A percentile compares a stretch with the other conserved stretches of the same genome.
phyloP scores from a whole-genome alignment of 2,888 invertebrate genomes.

The Drosophila austrosaltans region DNA sequence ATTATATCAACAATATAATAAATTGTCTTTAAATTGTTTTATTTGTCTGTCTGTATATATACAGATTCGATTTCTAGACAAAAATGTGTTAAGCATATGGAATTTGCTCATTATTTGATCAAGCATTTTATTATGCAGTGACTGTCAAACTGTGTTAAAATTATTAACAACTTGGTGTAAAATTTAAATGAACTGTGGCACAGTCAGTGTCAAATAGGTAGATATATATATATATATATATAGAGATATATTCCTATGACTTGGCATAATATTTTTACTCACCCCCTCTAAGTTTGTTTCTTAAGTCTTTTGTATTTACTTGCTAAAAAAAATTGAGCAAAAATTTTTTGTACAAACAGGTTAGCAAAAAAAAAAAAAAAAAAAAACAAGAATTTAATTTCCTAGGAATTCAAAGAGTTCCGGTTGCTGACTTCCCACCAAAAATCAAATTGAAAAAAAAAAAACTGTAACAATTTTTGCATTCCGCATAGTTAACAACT shows the following conservation, averaged over 20 bases:
- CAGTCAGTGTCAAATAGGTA: slow-evolving; percentile 21
- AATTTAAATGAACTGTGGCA: slow-evolving; percentile 7
- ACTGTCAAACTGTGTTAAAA: slow-evolving; percentile 32
- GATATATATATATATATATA: no score
- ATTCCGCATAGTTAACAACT: slow-evolving; percentile 6
- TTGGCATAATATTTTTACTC: slow-evolving; percentile 11
- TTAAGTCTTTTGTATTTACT: slow-evolving; percentile 64
- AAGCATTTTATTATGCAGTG: slow-evolving; percentile 11
- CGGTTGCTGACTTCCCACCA: slow-evolving; percentile 31
- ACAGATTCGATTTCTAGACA: slow-evolving; percentile 22
- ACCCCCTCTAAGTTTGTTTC: slow-evolving; percentile 56
- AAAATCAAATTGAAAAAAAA: neutral
- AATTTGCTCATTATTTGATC: slow-evolving; percentile 45
- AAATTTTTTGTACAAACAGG: neutral
- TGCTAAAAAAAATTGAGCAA: slow-evolving; percentile 17
- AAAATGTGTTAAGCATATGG: slow-evolving; percentile 52
- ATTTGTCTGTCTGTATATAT: neutral
- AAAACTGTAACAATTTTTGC: neutral
- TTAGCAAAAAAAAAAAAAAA: neutral
- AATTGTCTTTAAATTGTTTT: slow-evolving; percentile 31
- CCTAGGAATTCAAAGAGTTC: slow-evolving; percentile 31
- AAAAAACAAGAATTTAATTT: neutral
- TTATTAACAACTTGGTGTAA: slow-evolving; percentile 30
- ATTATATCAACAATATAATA: slow-evolving; percentile 28
- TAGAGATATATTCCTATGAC: neutral